Evolutionary conservation across 1,140 invertebrate species (phyloP), one percentile per base, ranked within the genome.

Genomic region (Drosophila mauritiana): DNA sequence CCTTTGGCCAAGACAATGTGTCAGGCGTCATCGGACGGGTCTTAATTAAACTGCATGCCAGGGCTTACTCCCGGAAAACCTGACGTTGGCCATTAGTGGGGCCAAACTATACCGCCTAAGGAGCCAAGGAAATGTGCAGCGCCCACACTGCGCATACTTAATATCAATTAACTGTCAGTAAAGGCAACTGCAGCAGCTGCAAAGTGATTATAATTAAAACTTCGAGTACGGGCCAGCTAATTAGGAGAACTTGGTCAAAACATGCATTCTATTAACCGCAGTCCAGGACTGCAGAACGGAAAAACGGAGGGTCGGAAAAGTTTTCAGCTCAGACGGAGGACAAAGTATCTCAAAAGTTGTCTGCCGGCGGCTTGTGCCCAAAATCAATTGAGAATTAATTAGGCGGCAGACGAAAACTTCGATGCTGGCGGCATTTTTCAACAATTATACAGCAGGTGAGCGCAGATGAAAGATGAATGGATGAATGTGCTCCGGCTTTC

Each of bases 381-480:
- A 86, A 86, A 85, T 85, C 78, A 81, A 86, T 86, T 78, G 39
- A 78, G 62, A 81, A 73, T 86, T 67, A 81, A 81, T 81, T 63
- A 81, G 77, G 62, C 73, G 58, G 42, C 67, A 59, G 58, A 54
- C 42, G 49, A 45, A 68, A 81, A 81, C 53, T 81, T 72, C 36
- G 43, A 77, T 56, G 57, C 64, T 62, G 61, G 64, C 59, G 55
- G 56, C 59, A 48, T 67, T 81, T 52, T 63, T 40, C 17, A 70
- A 59, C 51, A 72, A 85, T 86, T 70, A 86, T 72, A 52, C 49
- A 51, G 49, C 64, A 70, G 52, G 40, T 51, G 22, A 39, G 22
- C 17, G 8, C 7, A 17, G 20, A 61, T 53, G 36, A 70, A 72
- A 27, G 20, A 20, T 7, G 42, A 37, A 5, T 13, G 3, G 3